Percentiles rank a stretch among this genome's conserved stretches.
Conservation (phyloP, 2,113 vertebrate species). For the Oreotrochilus melanogaster region DNA sequence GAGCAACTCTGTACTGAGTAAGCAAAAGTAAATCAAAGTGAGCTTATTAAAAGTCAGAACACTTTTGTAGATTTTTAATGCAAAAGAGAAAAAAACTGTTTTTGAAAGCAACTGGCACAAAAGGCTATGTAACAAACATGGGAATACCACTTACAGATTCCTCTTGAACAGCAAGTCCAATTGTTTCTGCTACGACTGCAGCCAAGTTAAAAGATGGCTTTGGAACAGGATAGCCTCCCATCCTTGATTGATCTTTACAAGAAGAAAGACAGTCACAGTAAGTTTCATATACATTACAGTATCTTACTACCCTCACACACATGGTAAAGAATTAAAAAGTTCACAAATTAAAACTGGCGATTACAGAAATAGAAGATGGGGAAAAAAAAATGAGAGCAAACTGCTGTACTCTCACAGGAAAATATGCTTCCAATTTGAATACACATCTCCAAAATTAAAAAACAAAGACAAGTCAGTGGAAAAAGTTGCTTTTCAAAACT, state of each 20-base stretch:
- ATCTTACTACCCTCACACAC: background rate
- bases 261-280: background rate
- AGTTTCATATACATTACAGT: background rate
- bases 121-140: background rate
- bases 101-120: background rate
- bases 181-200: slow-evolving; percentile 88
- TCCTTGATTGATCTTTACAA: slow-evolving; percentile 59
- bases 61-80: background rate
- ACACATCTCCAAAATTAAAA: background rate
- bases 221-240: slow-evolving; percentile 53
- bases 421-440: background rate
- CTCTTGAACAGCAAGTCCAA: slow-evolving; percentile 76
- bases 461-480: background rate
- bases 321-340: background rate
- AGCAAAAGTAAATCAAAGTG: background rate
- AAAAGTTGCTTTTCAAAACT: background rate
- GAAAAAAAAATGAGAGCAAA: background rate
- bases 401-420: background rate
- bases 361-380: background rate
- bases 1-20: background rate
- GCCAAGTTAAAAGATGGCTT: slow-evolving; percentile 77
- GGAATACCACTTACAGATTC: slow-evolving; percentile 80
- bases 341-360: background rate
- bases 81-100: background rate
- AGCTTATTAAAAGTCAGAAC: background rate